Base-by-base conservation (phyloP, 2,797 vertebrate species). In the Huso huso region DNA sequence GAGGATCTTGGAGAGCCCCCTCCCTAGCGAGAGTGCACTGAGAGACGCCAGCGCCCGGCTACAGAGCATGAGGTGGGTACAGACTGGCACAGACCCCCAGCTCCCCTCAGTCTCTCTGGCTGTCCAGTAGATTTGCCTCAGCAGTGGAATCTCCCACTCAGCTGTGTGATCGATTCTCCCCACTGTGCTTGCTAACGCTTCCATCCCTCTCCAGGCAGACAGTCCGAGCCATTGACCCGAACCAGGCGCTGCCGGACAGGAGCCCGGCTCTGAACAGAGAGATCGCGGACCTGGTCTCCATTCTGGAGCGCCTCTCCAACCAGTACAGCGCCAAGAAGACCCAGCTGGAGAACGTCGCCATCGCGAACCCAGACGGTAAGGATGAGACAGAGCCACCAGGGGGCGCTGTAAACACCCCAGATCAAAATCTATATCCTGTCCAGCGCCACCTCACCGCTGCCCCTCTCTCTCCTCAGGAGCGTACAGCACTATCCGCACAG, bases 301-400 rank as follows among this genome's bases (percentile, higher is more conserved):
- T 87, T 62, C 76, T 95, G 70, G 37, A 78, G 10, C 53, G 3
- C 4, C 78, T 95, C 48, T 76, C 12, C 2, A 0, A 73, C 2
- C 51, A 78, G 7, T 92, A 92, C 63, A 87, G 91, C 64, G 77
- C 6, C 72, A 94, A 92, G 82, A 88, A 81, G 71, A 66, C 69
- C 0, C 76, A 81, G 51, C 66, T 81, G 13, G 81, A 81, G 0
- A 86, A 60, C 65, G 68, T 76, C 50, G 68, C 62, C 55, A 74
- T 68, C 64, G 73, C 71, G 0, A 78, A 85, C 66, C 77, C 87
- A 10, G 66, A 80, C 79, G 93, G 96, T 97, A 75, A 79, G 82
- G 6, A 59, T 55, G 48, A 37, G 23, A 37, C 23, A 37, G 23
- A 37, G 1, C n/a, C 0, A 18, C 7, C 66, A 13, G 49, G 15